These are phyloP conservation scores for Lithophane semibrunnea DNA, from an alignment of 2,888 invertebrate genomes.

Conservation along the genomic window DNA sequence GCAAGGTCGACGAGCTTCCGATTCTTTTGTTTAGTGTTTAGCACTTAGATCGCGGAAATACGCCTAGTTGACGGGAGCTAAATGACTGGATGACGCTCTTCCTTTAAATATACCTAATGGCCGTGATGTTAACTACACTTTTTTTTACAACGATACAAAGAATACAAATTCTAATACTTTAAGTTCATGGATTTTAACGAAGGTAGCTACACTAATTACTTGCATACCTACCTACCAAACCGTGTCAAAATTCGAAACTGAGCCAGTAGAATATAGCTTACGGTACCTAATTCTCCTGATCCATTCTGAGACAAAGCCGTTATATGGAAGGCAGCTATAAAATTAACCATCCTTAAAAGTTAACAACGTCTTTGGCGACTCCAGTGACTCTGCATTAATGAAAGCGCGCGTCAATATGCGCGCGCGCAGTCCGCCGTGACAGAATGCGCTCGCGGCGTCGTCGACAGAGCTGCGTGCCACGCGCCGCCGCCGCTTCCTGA, in stretches of 20 bases:
- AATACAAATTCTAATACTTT: slow-evolving; percentile 75
- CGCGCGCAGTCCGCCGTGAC: slow-evolving; percentile 86
- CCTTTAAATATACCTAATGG: slow-evolving; percentile 76
- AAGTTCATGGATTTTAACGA: slow-evolving; percentile 66
- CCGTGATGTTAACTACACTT: slow-evolving; percentile 78
- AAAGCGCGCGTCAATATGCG: slow-evolving; percentile 86
- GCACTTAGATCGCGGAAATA: slow-evolving; percentile 86
- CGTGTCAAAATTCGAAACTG: slow-evolving; percentile 59
- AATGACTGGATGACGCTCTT: slow-evolving; percentile 85
- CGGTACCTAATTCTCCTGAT: slow-evolving; percentile 69
- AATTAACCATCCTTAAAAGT: slow-evolving; percentile 78
- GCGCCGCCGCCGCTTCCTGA: slow-evolving; percentile 84
- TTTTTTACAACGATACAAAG: slow-evolving; percentile 78
- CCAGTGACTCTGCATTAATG: slow-evolving; percentile 86
- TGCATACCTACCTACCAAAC: slow-evolving; percentile 36
- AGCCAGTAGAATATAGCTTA: slow-evolving; percentile 67
- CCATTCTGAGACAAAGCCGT: slow-evolving; percentile 73
- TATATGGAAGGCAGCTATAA: slow-evolving; percentile 76
- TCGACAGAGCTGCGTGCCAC: slow-evolving; percentile 69
- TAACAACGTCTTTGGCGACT: slow-evolving; percentile 77
- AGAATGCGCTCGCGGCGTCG: slow-evolving; percentile 82
- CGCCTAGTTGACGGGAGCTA: slow-evolving; percentile 87
- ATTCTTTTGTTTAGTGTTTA: slow-evolving; percentile 84
- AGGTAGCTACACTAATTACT: slow-evolving; percentile 44
- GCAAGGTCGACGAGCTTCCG: slow-evolving; percentile 84